These are phyloP conservation scores for Pan troglodytes DNA, from an alignment of 2,113 vertebrate species.

Conservation along the genomic window NHGRI_mPanTro3-v2.1_pri NC_072420.2:45907001-45907500, in stretches of 20 bases:
- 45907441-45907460: background rate
- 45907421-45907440: background rate
- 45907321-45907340: background rate
- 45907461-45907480: background rate
- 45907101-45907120: background rate
- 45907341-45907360: fast-evolving
- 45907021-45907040: background rate
- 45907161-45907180: background rate
- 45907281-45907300: background rate
- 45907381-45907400: background rate
- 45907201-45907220: background rate
- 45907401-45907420: background rate
- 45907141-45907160: background rate
- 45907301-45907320: background rate
- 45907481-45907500: background rate
- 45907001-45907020: background rate
- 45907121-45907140: too few species aligned
- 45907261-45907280: background rate
- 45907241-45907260: background rate
- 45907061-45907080: background rate
- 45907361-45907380: background rate
- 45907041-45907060: background rate
- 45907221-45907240: too few species aligned
- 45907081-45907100: background rate
- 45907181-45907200: background rate